phyloP scores from a whole-genome alignment of 1,140 invertebrate species.

The Zaprionus taronus region DNA sequence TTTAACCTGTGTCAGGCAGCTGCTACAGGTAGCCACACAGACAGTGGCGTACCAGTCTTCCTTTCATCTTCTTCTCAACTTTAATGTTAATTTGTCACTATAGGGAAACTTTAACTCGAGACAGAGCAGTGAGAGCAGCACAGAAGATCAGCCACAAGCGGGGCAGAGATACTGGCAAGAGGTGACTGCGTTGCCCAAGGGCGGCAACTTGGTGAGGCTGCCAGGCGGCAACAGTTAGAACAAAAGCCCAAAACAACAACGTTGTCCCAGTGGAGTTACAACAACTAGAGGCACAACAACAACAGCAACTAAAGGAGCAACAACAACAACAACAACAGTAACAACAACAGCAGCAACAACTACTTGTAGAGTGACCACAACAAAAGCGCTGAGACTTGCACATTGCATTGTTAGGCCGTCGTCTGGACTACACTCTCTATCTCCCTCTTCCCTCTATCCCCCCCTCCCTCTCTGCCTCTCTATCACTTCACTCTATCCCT shows the following conservation, averaged over 20 bases:
- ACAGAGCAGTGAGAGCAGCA: no score
- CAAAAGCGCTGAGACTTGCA: slow-evolving; percentile 40
- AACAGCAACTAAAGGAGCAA: slow-evolving; percentile 54
- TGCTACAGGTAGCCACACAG: no score
- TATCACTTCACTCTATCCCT: neutral
- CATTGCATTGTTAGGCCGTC: slow-evolving; percentile 61
- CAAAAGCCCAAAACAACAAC: slow-evolving; percentile 58
- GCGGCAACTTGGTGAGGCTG: slow-evolving; percentile 20
- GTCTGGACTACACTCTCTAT: neutral
- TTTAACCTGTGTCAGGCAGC: no score
- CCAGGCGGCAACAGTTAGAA: slow-evolving; percentile 52
- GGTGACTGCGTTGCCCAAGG: neutral
- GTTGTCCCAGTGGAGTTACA: slow-evolving; percentile 37
- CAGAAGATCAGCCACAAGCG: neutral
- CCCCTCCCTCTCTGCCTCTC: neutral
- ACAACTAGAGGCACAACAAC: slow-evolving; percentile 23
- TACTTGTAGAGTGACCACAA: slow-evolving; percentile 38
- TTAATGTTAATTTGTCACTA: no score
- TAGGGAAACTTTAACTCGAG: no score
- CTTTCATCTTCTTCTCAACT: no score
- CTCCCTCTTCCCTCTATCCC: no score
- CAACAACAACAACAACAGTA: slow-evolving; percentile 7
- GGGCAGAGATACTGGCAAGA: neutral
- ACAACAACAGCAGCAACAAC: slow-evolving; percentile 19
- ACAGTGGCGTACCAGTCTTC: no score